Base-by-base conservation (phyloP, 1,140 invertebrate genomes). In the Hetaerina americana region DNA sequence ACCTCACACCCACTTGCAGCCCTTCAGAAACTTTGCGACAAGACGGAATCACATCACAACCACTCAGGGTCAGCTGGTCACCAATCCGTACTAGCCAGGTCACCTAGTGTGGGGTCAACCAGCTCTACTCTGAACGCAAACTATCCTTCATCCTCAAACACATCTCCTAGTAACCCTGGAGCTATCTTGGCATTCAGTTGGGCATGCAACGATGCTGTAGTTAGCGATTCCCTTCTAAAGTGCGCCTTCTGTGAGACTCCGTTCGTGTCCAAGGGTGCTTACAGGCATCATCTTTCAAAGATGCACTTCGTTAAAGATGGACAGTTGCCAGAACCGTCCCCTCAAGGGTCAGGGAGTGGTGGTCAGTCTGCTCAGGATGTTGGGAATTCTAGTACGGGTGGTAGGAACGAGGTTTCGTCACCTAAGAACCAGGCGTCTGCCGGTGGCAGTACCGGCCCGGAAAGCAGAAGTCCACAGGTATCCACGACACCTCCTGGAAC, bases 231-330 rank as follows among this genome's bases (percentile, higher is more conserved):
- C 15, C 90, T 94, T 57, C 94, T 96, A 88, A 96, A 97, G 80
- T 97, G 96, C 82, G 93, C 95, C 24, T 94, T 96, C 76, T 98
- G 96, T 84, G 95, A 97, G 81, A 95, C 95, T 22, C 93, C 93
- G 10, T 97, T 98, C 80, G 93, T 95, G 70, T 97, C 95, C 0
- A 97, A 97, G 82, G 95, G 95, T 28, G 95, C 95, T 0, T 98
- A 97, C 81, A 88, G 96, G 76, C 95, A 97, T 81, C 96, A 98
- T 78, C 82, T 98, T 72, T 96, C 94, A 69, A 96, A 97, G 79
- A 96, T 96, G 89, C 95, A 98, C 82, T 94, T 97, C 77, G 92
- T 97, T 27, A 97, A 97, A 80, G 95, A 97, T 76, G 92, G 91
- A 12, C 89, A 91, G 24, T 87, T 90, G 74, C 90, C 89, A 3